Evolutionary conservation across 1,140 invertebrate species (phyloP), one percentile per base, ranked within the genome.

Genomic region (Drosophila rufa): DNA sequence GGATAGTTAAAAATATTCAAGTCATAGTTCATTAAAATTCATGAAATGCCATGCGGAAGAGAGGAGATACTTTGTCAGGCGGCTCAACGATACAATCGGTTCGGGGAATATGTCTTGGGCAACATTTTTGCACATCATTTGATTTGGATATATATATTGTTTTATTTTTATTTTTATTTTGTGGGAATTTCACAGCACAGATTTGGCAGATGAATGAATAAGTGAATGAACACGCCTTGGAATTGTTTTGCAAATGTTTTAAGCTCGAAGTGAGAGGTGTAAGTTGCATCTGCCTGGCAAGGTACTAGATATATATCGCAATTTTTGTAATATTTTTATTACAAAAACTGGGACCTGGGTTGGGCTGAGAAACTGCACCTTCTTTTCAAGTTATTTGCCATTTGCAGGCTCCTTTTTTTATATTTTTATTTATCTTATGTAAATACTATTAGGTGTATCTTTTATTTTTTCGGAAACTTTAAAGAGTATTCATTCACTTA

Each of bases 91-190:
- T 57, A 42, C 43, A 51, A 36, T 51, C 27, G 22, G 33, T 43
- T 53, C 33, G n/a, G 51, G 45, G 17, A 61, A 81, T 73, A 53
- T 62, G 68, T 56, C 75, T 77, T 73, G 19, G 62, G 22, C 4
- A 14, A 33, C 8, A 43, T 65, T 81, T 71, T 66, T 61, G 57
- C 51, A 45, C 27, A 65, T 58, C 53, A 51, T 59, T 76, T 59
- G n/a, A 60, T 68, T 68, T 30, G 33, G 17, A 7, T 50, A n/a
- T 33, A 55, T 14, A 27, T 12, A 38, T 50, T 19, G 43, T 11
- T 55, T 17, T 64, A 19, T 47, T 27, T 45, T 15, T 59, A 51
- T 46, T 43, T 55, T 22, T 59, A 45, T 55, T 55, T 45, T 58
- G 9, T 43, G 56, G 56, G 5, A 58, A 45, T 27, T 58, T 27